A percentile compares a stretch with the other conserved stretches of the same genome.
Conservation (phyloP, 1,140 invertebrate genomes). For the Diuraphis noxia region DNA sequence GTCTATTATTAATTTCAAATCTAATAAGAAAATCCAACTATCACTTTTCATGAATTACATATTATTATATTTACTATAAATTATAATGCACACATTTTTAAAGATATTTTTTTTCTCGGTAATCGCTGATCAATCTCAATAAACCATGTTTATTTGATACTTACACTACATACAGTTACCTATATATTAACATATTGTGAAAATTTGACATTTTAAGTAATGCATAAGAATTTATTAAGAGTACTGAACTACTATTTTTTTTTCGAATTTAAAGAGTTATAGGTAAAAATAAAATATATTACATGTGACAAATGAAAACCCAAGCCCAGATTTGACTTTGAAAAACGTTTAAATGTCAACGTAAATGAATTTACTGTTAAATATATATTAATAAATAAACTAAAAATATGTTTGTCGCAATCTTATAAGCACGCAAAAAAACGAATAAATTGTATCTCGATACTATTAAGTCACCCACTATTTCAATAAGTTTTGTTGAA, state of each 20-base stretch:
- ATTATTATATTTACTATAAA: too few species aligned
- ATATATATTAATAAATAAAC: background rate
- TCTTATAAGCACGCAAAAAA: background rate
- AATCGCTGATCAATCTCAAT: background rate
- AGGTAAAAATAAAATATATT: background rate
- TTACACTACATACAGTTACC: background rate
- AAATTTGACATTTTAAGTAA: background rate
- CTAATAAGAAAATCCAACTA: background rate
- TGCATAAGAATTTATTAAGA: background rate
- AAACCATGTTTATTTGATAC: background rate
- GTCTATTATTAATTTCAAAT: background rate
- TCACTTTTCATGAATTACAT: background rate
- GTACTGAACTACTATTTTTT: background rate
- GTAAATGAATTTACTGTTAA: background rate
- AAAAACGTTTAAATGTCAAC: background rate
- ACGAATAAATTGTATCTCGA: background rate
- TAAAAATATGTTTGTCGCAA: background rate
- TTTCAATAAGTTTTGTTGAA: background rate
- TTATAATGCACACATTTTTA: background rate
- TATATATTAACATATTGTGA: background rate
- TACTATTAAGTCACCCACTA: background rate
- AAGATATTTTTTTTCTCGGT: background rate
- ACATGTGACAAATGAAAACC: background rate
- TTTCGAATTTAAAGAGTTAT: background rate
- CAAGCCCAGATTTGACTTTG: background rate